These are phyloP conservation scores for Gadopsis bispinosus DNA, from an alignment of 2,797 vertebrate genomes.

Conservation along the genomic window DNA sequence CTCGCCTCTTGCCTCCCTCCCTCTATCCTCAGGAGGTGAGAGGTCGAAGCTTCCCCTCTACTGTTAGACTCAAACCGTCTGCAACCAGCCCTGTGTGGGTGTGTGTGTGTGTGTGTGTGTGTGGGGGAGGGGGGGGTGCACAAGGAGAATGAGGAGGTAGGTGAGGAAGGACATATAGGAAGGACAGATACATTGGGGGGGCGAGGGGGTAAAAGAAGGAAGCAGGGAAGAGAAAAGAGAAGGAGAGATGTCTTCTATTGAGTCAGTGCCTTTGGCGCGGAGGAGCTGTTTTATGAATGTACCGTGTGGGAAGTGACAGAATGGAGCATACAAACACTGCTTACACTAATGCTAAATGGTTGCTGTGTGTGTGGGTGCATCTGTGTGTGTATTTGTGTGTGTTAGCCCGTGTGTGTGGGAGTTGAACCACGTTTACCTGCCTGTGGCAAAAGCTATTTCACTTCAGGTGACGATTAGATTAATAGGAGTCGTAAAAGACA, in stretches of 20 bases:
- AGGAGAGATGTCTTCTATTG: conserved; percentile 65
- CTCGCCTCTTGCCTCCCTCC: conserved; percentile 60
- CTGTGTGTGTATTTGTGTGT: conserved; percentile 31
- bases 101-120: not conserved
- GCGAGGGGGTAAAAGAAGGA: conserved; percentile 36
- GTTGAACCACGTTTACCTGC: conserved; percentile 71
- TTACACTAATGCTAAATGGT: conserved; percentile 76
- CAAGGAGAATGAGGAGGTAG: conserved; percentile 57
- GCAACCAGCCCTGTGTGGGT: conserved; percentile 71
- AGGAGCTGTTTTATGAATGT: conserved; percentile 82
- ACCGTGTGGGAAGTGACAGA: conserved; percentile 82
- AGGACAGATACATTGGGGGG: conserved; percentile 24
- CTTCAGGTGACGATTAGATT: conserved; percentile 76
- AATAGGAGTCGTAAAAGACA: conserved; percentile 70
- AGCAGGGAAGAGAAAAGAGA: conserved; percentile 52
- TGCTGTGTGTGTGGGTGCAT: conserved; percentile 64
- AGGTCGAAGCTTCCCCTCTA: conserved; percentile 82
- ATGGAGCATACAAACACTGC: conserved; percentile 78
- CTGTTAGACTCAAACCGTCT: conserved; percentile 83
- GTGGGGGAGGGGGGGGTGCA: conserved; percentile 29
- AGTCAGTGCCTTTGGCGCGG: conserved; percentile 70
- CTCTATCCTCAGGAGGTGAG: conserved; percentile 80
- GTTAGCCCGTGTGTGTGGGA: conserved; percentile 42
- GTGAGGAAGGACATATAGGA: conserved; percentile 54
- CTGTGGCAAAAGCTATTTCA: conserved; percentile 70